Evolutionary conservation across 1,140 invertebrate species (phyloP), one percentile per base, ranked within the genome.

Genomic region (Mesaphorura yosii): DNA sequence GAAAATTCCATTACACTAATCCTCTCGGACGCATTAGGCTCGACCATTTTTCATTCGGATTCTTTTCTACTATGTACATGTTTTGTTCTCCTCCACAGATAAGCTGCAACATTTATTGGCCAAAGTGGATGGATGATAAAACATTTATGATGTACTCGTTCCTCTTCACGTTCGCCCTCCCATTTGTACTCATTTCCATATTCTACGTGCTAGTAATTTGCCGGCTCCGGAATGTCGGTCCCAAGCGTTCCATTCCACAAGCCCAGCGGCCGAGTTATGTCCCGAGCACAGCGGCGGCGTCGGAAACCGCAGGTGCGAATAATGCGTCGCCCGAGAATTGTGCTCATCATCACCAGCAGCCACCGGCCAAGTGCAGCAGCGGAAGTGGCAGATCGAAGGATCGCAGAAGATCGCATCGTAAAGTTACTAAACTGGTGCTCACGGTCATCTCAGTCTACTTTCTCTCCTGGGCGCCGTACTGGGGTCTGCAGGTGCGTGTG

Each of bases 401-500:
- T 56, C 73, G 73, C 58, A 75, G 74, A 53, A 70, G 70, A 37
- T 74, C 75, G 3, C 75, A 78, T 51, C 67, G 73, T 17, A 75
- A 75, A 58, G 76, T 80, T 1, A 82, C 79, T 0, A 72, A 75
- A 57, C 69, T 98, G 58, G 92, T 99, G 0, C 72, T 98, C 3
- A 93, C 90, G 0, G 90, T 97, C 6, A 91, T 97, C 53, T 84
- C 88, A 0, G 91, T 96, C 1, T 98, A 98, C 69, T 82, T 98
- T 0, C 70, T 92, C 19, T 98, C 94, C 69, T 98, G 93, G 93
- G 71, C 93, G 23, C 93, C 93, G 0, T 95, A 95, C 67, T 97
- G 92, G 92, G 77, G 90, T 2, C 85, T 83, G 1, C 82, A 84
- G 63, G 64, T 79, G 41, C 59, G 65, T n/a, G n/a, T n/a, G n/a